These are phyloP conservation scores for Acleris holmiana DNA, from an alignment of 2,888 invertebrate genomes.

Conservation along the genomic window DNA sequence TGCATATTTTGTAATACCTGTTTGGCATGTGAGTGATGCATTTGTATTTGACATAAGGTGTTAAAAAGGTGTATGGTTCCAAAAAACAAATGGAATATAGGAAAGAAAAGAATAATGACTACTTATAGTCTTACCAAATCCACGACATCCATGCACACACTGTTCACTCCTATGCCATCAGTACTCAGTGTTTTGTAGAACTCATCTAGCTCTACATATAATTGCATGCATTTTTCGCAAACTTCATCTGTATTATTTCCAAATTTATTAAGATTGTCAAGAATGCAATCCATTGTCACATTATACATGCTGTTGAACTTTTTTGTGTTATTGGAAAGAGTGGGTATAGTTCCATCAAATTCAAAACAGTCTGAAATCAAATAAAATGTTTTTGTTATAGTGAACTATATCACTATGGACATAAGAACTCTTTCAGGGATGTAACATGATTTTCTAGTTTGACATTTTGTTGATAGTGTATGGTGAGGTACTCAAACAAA, in stretches of 20 bases:
- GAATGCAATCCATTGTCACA: conserved; percentile 73
- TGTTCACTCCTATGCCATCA: conserved; percentile 83
- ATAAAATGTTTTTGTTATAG: too few relatives aligned
- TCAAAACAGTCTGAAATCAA: conserved; percentile 82
- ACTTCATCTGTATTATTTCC: conserved; percentile 62
- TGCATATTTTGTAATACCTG: too few relatives aligned
- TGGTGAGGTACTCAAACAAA: not conserved
- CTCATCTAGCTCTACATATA: conserved; percentile 81
- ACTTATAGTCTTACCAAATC: conserved; percentile 84
- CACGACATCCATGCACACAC: conserved; percentile 88
- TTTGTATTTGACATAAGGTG: too few relatives aligned
- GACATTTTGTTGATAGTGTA: too few relatives aligned
- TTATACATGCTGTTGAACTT: conserved; percentile 76
- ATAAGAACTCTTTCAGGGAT: too few relatives aligned
- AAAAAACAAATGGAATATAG: too few relatives aligned
- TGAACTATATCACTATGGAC: too few relatives aligned
- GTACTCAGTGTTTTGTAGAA: conserved; percentile 84
- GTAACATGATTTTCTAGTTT: too few relatives aligned
- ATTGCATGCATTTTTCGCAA: conserved; percentile 82
- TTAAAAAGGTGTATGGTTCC: too few relatives aligned
- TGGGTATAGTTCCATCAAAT: conserved; percentile 67
- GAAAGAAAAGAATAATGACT: not conserved
- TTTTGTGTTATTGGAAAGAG: conserved; percentile 76
- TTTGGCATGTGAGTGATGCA: too few relatives aligned
- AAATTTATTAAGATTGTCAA: conserved; percentile 51